Percentiles rank a stretch among this genome's conserved stretches.
These are phyloP conservation scores for Euwallacea similis DNA, from an alignment of 1,140 invertebrate species.

Conservation along the genomic window DNA sequence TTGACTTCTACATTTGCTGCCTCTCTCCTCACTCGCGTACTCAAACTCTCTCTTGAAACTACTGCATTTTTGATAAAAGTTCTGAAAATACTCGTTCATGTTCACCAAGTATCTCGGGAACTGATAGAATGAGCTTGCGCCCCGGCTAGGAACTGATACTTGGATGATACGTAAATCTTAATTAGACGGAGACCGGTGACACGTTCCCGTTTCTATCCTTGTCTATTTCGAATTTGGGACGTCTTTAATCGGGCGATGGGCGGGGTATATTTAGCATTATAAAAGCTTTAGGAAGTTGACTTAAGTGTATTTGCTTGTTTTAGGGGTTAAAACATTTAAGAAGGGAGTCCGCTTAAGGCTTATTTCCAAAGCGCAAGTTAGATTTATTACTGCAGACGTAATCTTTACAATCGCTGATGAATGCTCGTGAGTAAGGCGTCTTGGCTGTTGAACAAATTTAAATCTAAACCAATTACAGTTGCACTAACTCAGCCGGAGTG, in stretches of 20 bases:
- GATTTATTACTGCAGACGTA: too few species aligned
- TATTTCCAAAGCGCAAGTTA: not conserved
- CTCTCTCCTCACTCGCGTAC: not conserved
- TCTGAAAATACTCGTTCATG: constrained; percentile 38
- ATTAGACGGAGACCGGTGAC: constrained; percentile 19
- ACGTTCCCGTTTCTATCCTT: constrained; percentile 22
- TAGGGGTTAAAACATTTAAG: not conserved
- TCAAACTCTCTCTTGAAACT: constrained; percentile 6
- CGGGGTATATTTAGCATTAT: constrained; percentile 14
- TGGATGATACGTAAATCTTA: constrained; percentile 11
- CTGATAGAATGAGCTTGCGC: not conserved
- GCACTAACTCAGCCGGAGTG: not conserved
- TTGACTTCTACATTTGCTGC: not conserved
- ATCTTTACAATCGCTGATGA: too few species aligned
- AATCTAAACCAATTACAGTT: not conserved
- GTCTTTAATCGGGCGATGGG: constrained; percentile 21
- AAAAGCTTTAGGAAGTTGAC: not conserved
- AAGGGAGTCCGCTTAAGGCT: not conserved
- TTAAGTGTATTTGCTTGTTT: constrained; percentile 20
- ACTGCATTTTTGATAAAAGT: constrained; percentile 30
- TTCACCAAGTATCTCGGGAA: not conserved
- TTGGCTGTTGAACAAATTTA: not conserved
- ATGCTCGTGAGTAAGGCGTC: not conserved
- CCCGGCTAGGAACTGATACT: not conserved
- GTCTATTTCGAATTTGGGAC: constrained; percentile 20